phyloP scores from a whole-genome alignment of 2,113 vertebrate species.

The Gallinago paraguaiae region DNA sequence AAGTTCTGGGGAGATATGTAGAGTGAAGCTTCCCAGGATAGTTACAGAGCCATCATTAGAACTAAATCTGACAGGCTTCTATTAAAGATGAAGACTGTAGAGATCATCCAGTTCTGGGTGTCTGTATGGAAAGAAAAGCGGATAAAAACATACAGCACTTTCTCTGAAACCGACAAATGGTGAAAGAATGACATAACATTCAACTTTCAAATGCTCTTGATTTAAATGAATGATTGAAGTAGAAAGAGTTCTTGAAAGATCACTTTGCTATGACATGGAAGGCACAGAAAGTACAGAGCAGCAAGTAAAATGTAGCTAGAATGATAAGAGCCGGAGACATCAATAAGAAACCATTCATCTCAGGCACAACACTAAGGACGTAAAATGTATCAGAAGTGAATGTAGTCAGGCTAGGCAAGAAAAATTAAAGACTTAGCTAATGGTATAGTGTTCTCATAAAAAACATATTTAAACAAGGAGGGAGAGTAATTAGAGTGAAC shows the following conservation, averaged over 20 bases:
- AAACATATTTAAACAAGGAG: neutral
- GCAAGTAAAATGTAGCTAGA: conserved; percentile 40
- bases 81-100: conserved; percentile 32
- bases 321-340: conserved; percentile 1
- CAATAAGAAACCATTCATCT: conserved; percentile 51
- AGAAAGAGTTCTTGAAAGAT: conserved; percentile 53
- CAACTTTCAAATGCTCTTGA: conserved; percentile 22
- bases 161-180: neutral
- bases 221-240: conserved; percentile 50
- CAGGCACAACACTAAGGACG: neutral
- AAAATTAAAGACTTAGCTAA: conserved; percentile 16
- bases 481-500: neutral
- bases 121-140: neutral
- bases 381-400: conserved; percentile 36
- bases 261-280: conserved; percentile 36
- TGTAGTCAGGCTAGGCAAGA: neutral
- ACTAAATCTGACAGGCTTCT: conserved; percentile 20
- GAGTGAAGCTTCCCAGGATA: neutral
- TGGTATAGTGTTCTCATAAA: neutral
- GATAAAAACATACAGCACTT: neutral
- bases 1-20: conserved; percentile 1
- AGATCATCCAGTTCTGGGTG: neutral
- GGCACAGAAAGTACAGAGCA: neutral
- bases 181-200: conserved; percentile 3
- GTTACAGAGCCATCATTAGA: conserved; percentile 34